These are phyloP conservation scores for Eugnorisma glareosa DNA, from an alignment of 2,888 invertebrate genomes.

Conservation along the genomic window DNA sequence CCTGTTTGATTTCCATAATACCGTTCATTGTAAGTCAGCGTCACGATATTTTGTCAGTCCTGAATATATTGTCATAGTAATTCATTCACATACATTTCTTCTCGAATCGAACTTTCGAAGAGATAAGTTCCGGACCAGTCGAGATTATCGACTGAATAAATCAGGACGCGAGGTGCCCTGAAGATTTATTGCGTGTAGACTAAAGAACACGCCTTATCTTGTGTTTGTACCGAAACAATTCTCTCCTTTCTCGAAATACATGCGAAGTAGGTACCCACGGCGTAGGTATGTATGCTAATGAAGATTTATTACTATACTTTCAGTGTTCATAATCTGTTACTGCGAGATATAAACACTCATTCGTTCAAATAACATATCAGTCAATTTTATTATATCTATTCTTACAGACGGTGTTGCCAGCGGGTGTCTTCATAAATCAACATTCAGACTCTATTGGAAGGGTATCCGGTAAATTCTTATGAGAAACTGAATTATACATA, in stretches of 20 bases:
- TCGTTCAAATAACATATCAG: constrained; percentile 55
- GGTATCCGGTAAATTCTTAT: constrained; percentile 31
- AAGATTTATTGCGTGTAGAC: constrained; percentile 78
- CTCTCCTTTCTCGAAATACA: constrained; percentile 55
- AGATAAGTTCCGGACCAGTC: constrained; percentile 77
- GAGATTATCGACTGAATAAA: constrained; percentile 83
- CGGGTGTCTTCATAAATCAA: constrained; percentile 58
- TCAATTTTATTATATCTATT: constrained; percentile 51
- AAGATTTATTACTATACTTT: constrained; percentile 53
- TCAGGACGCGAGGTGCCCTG: constrained; percentile 76
- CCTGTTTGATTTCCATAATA: constrained; percentile 59
- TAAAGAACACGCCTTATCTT: constrained; percentile 73
- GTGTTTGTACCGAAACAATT: constrained; percentile 73
- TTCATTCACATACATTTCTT: constrained; percentile 66
- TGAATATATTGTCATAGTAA: constrained; percentile 67
- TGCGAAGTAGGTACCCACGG: constrained; percentile 1
- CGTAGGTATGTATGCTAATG: constrained; percentile 45
- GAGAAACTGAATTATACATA: constrained; percentile 44
- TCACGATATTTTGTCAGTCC: constrained; percentile 62
- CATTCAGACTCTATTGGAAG: constrained; percentile 37
- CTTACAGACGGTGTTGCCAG: constrained; percentile 39
- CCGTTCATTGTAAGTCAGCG: constrained; percentile 44
- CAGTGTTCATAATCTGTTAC: constrained; percentile 41
- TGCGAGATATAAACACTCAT: constrained; percentile 33
- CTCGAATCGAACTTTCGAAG: constrained; percentile 71